Conservation (phyloP, 2,888 invertebrate species). For the Anticlea derivata region DNA sequence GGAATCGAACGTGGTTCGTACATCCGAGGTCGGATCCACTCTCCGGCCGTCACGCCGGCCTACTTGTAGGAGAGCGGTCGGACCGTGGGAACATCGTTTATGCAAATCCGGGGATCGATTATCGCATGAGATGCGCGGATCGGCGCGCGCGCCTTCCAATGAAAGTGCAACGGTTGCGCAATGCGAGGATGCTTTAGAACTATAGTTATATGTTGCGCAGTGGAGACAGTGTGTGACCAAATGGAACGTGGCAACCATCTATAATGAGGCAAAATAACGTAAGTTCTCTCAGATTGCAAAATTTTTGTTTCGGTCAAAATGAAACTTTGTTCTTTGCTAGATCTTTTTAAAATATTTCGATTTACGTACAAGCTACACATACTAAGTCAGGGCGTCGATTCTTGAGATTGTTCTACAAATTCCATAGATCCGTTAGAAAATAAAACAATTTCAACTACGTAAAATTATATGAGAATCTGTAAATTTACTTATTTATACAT, state of each 20-base stretch:
- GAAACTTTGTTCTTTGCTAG: too few relatives aligned
- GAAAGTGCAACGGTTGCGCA: slow-evolving; percentile 77
- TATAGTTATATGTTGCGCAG: background rate
- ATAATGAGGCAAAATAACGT: slow-evolving; percentile 5
- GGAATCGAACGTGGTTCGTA: slow-evolving; percentile 30
- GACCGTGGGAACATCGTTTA: slow-evolving; percentile 78
- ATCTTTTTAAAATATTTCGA: too few relatives aligned
- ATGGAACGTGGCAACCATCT: slow-evolving; percentile 2
- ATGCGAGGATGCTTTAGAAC: slow-evolving; percentile 18
- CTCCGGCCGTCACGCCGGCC: slow-evolving; percentile 68
- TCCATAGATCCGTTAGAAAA: too few relatives aligned
- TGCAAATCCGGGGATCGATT: slow-evolving; percentile 78
- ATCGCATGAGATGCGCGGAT: slow-evolving; percentile 52
- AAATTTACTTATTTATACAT: too few relatives aligned
- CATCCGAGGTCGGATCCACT: slow-evolving; percentile 71
- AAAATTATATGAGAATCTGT: too few relatives aligned
- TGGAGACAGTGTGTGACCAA: slow-evolving; percentile 9
- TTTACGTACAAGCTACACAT: too few relatives aligned
- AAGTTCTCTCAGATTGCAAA: background rate
- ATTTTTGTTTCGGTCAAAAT: background rate
- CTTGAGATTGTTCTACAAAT: too few relatives aligned
- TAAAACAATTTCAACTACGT: too few relatives aligned
- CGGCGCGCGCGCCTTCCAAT: slow-evolving; percentile 51
- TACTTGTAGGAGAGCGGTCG: slow-evolving; percentile 62
- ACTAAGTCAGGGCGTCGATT: too few relatives aligned